phyloP scores from a whole-genome alignment of 2,888 invertebrate species.

The Erannis defoliaria region DNA sequence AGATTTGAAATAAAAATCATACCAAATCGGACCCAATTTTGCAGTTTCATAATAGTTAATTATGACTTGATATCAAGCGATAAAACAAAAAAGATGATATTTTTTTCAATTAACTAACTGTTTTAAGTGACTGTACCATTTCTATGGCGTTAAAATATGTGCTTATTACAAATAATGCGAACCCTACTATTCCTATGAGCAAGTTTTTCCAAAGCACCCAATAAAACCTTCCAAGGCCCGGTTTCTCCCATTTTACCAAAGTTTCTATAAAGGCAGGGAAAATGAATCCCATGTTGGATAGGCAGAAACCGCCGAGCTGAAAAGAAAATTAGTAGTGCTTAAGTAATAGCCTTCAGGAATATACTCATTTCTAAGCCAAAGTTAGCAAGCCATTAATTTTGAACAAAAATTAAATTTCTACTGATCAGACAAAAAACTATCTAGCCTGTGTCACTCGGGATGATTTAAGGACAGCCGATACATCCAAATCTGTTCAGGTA shows the following conservation, averaged over 20 bases:
- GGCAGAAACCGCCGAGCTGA: conserved; percentile 79
- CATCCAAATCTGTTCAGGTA: too few relatives aligned
- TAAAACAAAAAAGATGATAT: too few relatives aligned
- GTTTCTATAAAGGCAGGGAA: conserved; percentile 78
- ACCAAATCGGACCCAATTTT: too few relatives aligned
- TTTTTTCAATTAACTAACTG: not conserved
- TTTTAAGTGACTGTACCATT: conserved; percentile 49
- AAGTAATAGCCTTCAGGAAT: too few relatives aligned
- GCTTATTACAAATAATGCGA: conserved; percentile 71
- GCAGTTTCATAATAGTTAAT: too few relatives aligned
- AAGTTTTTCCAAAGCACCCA: conserved; percentile 77
- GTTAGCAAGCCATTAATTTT: too few relatives aligned
- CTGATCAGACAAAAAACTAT: too few relatives aligned
- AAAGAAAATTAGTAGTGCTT: conserved; percentile 49
- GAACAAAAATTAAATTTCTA: too few relatives aligned
- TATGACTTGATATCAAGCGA: too few relatives aligned
- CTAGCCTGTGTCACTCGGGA: too few relatives aligned
- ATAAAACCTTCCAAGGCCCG: conserved; percentile 68
- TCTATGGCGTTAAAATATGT: conserved; percentile 75
- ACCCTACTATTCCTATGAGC: conserved; percentile 63
- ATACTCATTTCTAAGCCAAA: not conserved
- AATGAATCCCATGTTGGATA: conserved; percentile 81
- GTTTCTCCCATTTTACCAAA: conserved; percentile 73
- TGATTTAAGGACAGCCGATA: too few relatives aligned
- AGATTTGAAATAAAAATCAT: too few relatives aligned